These are phyloP conservation scores for Leucophora obtusa DNA, from an alignment of 2,888 invertebrate species.

Conservation along the genomic window DNA sequence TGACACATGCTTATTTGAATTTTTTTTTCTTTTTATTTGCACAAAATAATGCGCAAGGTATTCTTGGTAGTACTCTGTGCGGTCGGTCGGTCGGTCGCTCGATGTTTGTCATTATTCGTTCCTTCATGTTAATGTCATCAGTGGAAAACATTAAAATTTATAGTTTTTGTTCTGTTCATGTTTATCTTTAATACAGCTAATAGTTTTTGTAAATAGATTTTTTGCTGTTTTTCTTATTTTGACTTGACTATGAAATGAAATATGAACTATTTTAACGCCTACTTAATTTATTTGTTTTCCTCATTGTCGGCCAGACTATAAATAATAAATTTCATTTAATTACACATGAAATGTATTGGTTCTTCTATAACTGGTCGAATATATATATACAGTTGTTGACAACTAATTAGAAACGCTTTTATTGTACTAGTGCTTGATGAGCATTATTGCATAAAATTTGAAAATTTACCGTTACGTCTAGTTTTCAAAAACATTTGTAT, in stretches of 20 bases:
- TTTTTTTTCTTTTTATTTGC: neutral
- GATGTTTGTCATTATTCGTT: conserved; percentile 23
- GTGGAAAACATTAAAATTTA: conserved; percentile 50
- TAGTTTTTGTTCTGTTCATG: conserved; percentile 25
- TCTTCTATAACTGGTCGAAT: conserved; percentile 2
- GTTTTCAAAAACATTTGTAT: no score
- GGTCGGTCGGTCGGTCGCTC: conserved; percentile 5
- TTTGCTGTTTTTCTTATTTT: neutral
- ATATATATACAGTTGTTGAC: no score
- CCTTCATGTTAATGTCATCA: conserved; percentile 13
- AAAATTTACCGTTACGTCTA: no score
- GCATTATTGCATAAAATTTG: no score
- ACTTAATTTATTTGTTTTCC: conserved; percentile 76
- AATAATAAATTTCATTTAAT: conserved; percentile 66
- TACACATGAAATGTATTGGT: conserved; percentile 59
- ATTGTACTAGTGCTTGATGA: no score
- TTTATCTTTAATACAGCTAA: neutral
- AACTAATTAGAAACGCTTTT: no score
- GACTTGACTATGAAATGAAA: conserved; percentile 70
- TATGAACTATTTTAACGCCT: conserved; percentile 78
- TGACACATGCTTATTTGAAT: conserved; percentile 55
- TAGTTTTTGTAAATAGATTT: neutral
- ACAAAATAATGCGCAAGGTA: conserved; percentile 46
- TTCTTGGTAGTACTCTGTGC: conserved; percentile 22
- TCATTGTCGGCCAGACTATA: conserved; percentile 61